Evolutionary conservation across 2,113 vertebrate genomes (phyloP).

Genomic region (Ornithorhynchus anatinus): DNA sequence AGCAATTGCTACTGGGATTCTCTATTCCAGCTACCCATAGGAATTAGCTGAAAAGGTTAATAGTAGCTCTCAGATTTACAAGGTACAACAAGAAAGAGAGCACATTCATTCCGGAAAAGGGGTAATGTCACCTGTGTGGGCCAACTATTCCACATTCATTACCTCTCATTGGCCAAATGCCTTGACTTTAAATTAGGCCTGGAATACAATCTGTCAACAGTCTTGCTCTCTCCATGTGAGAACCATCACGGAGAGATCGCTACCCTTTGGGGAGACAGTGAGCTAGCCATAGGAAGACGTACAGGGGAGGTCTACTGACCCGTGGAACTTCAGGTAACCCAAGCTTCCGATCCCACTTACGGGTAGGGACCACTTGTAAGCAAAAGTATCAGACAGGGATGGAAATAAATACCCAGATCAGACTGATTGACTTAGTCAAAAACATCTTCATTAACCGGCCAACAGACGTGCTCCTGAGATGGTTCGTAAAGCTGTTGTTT

Average conservation of each 20-base stretch:
- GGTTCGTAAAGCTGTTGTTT: constrained; percentile 46
- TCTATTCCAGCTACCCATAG: constrained; percentile 50
- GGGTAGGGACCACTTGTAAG: too few relatives aligned
- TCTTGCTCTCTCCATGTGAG: constrained; percentile 59
- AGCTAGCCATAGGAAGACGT: too few relatives aligned
- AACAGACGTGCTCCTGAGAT: not conserved
- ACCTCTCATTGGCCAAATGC: constrained; percentile 68
- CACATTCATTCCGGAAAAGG: constrained; percentile 50
- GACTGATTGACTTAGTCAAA: not conserved
- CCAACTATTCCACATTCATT: constrained; percentile 71
- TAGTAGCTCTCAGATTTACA: constrained; percentile 65
- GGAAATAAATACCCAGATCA: constrained; percentile 26
- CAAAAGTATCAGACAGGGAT: not conserved
- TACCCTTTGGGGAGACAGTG: not conserved
- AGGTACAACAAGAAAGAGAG: constrained; percentile 64
- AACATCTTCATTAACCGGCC: constrained; percentile 20
- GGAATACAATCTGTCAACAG: constrained; percentile 66
- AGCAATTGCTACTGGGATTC: constrained; percentile 48
- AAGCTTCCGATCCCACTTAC: too few relatives aligned
- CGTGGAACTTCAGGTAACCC: too few relatives aligned
- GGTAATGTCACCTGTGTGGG: constrained; percentile 59
- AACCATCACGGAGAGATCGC: constrained; percentile 5
- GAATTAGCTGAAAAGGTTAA: constrained; percentile 71
- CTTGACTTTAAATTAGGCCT: constrained; percentile 63
- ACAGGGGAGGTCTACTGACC: too few relatives aligned